Conservation (phyloP, 2,888 invertebrate genomes). For the Zeuzera pyrina region DNA sequence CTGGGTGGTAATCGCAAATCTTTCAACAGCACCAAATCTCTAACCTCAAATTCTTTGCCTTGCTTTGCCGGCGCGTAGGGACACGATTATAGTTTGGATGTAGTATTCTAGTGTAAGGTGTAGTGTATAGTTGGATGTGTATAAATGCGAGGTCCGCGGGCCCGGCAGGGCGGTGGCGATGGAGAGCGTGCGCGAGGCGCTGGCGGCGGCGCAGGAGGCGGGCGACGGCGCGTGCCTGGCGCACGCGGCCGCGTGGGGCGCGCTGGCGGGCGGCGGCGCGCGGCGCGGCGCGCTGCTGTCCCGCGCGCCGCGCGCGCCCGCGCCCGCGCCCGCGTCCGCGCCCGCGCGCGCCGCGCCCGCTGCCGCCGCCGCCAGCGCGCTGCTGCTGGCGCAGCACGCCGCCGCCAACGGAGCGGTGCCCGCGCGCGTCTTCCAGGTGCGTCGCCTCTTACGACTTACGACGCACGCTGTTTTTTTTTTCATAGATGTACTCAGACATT, state of each 20-base stretch:
- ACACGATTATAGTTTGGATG: too few species aligned
- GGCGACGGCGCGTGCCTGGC: conserved; percentile 90
- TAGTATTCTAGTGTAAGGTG: too few species aligned
- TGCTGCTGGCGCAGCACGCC: conserved; percentile 85
- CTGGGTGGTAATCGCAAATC: too few species aligned
- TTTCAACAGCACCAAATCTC: too few species aligned
- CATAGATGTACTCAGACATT: background rate
- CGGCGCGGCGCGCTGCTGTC: conserved; percentile 9
- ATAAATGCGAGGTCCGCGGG: too few species aligned
- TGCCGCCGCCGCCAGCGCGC: conserved; percentile 84
- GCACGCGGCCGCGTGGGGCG: conserved; percentile 87
- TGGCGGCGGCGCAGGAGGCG: conserved; percentile 89
- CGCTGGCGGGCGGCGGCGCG: conserved; percentile 31
- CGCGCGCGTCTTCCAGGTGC: conserved; percentile 72
- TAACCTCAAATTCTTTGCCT: too few species aligned
- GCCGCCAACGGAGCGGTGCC: conserved; percentile 80
- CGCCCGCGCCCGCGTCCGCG: conserved; percentile 23
- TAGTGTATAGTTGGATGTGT: too few species aligned
- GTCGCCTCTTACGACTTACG: background rate
- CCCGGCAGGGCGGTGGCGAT: conserved; percentile 86
- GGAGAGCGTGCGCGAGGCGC: conserved; percentile 88
- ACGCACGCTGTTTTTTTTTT: conserved; percentile 6
- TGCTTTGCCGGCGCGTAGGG: too few species aligned
- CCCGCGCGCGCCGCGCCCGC: conserved; percentile 69
- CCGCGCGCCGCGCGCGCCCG: conserved; percentile 27